Percentiles rank a stretch among this genome's conserved stretches.
Evolutionary conservation across 2,888 invertebrate species (phyloP).

Genomic region (Trissolcus japonicus): DNA sequence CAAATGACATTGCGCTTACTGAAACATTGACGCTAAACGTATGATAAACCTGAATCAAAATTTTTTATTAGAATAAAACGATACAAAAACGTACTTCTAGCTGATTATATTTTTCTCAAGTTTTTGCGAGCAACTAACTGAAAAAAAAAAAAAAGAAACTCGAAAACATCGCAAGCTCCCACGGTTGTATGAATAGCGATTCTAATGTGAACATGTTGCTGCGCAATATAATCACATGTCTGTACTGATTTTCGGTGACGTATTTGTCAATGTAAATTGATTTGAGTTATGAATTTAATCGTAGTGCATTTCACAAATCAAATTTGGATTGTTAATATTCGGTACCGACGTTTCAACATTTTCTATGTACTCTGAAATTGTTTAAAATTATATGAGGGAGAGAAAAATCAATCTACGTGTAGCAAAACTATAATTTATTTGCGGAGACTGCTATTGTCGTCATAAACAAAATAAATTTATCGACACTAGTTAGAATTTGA

Average conservation of each 20-base stretch:
- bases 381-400: too few relatives aligned
- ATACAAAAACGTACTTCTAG: conserved; percentile 10
- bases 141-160: conserved; percentile 39
- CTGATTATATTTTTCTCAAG: conserved; percentile 29
- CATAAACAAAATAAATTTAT: not conserved
- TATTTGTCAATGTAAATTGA: not conserved
- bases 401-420: not conserved
- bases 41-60: conserved; percentile 34
- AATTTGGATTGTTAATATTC: too few relatives aligned
- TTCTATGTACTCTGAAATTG: too few relatives aligned
- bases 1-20: conserved; percentile 8
- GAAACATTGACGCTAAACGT: conserved; percentile 19
- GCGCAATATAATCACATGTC: conserved; percentile 25
- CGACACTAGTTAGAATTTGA: conserved; percentile 3
- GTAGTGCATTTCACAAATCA: too few relatives aligned
- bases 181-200: conserved; percentile 69
- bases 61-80: conserved; percentile 15
- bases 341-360: too few relatives aligned
- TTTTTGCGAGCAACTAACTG: conserved; percentile 18
- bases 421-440: too few relatives aligned
- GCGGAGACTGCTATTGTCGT: too few relatives aligned
- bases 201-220: conserved; percentile 41
- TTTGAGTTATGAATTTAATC: not conserved
- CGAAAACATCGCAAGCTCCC: conserved; percentile 66
- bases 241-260: conserved; percentile 1